These are phyloP conservation scores for Thamnaconus septentrionalis DNA, from an alignment of 2,113 vertebrate species.

Conservation along the genomic window DNA sequence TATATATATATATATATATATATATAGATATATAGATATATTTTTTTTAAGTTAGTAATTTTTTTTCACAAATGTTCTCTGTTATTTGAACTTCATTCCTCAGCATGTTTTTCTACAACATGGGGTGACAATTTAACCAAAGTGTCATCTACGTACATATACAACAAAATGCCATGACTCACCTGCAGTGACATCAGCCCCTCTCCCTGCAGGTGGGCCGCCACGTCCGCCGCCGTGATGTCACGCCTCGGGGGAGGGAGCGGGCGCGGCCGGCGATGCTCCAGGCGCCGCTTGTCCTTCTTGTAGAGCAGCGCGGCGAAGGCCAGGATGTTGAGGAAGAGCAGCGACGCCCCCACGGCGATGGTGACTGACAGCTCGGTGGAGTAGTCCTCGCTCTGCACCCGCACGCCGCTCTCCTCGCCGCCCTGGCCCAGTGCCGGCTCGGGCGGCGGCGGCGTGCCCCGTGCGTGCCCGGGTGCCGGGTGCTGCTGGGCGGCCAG, in stretches of 20 bases:
- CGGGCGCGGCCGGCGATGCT: conserved; percentile 77
- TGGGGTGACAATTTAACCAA: too few species aligned
- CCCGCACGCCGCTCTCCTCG: conserved; percentile 50
- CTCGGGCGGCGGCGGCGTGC: conserved; percentile 78
- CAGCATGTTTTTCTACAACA: too few species aligned
- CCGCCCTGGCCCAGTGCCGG: conserved; percentile 59
- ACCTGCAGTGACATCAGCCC: conserved; percentile 92
- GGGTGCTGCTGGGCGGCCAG: conserved; percentile 83
- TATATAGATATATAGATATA: too few species aligned
- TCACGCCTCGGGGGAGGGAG: conserved; percentile 89
- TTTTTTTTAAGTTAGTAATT: too few species aligned
- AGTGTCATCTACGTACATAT: too few species aligned
- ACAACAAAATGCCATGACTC: conserved; percentile 8
- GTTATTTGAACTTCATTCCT: too few species aligned
- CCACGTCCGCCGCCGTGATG: conserved; percentile 83
- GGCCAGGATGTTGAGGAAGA: conserved; percentile 95
- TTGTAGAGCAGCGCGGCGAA: conserved; percentile 96
- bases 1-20: too few species aligned
- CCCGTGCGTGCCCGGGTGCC: conserved; percentile 85
- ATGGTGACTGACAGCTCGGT: conserved; percentile 96
- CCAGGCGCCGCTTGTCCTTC: conserved; percentile 91
- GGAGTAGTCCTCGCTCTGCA: conserved; percentile 85
- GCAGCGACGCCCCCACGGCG: conserved; percentile 90
- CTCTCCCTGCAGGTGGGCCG: conserved; percentile 89
- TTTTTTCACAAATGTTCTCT: too few species aligned